Evolutionary conservation across 1,140 invertebrate genomes (phyloP), one percentile per base, ranked within the genome.

Genomic region (Drosophila nigrodunni): DNA sequence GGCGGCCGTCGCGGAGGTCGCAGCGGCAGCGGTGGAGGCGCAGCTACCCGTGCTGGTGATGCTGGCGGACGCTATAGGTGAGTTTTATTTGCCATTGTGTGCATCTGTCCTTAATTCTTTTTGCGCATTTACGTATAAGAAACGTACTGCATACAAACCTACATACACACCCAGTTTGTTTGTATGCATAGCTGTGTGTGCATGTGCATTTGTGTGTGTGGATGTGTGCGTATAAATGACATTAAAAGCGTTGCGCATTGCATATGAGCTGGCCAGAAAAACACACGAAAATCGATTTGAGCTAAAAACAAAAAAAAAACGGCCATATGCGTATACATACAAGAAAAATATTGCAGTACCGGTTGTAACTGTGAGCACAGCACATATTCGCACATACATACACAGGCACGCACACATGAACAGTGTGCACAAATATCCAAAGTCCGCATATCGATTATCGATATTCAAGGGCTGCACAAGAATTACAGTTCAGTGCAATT

Each of bases 51-150:
- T 13, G 79, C 82, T 61, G 86, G 82, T 18, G 82, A 86, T 62
- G 78, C 78, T 50, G 71, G 85, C 50, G 80, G 89, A 60, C 90
- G 91, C 41, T 92, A 92, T 79, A 92, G 91, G 91, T 92, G 75
- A 81, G 91, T 91, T 49, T 64, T 21, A 30, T 34, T 43, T 30
- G 25, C 25, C 34, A 65, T 52, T 52, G 13, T 50, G 55, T 58
- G 35, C 46, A 61, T 34, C 50, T 60, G 57, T 62, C 34, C 25
- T 30, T 4, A 30, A 30, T 47, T 21, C 49, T 66, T 37, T 46
- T 15, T 37, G 13, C 34, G 30, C 52, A 50, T 52, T 54, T 59
- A 39, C 18, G 39, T 30, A 41, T 37, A 25, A 13, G 9, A 44
- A 13, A 46, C 11, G 44, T 59, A 39, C 18, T 55, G 13, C 7